A percentile compares a stretch with the other conserved stretches of the same genome.
Conservation (phyloP, 2,113 vertebrate species). For the Pseudopipra pipra region DNA sequence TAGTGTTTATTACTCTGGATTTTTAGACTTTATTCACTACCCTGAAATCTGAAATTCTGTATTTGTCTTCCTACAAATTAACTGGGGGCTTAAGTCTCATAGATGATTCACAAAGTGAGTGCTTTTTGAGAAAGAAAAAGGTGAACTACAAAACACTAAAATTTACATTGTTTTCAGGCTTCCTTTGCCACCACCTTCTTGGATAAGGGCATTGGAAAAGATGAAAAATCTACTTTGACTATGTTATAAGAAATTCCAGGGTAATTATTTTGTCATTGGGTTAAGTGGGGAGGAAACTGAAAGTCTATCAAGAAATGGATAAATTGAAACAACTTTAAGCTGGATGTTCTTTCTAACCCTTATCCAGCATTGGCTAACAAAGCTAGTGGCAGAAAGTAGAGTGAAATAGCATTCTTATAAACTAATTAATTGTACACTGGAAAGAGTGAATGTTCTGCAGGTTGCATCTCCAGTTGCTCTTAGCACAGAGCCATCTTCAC, state of each 20-base stretch:
- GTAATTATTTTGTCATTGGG: background rate
- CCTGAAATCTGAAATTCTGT: background rate
- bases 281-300: background rate
- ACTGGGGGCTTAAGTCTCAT: fast-evolving
- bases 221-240: constrained; percentile 5
- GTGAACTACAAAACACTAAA: background rate
- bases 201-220: background rate
- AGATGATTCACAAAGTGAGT: background rate
- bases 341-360: background rate
- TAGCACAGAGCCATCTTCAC: background rate
- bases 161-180: background rate
- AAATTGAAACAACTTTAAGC: background rate
- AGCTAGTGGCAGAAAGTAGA: background rate
- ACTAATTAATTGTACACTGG: background rate
- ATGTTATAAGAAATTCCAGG: background rate
- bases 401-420: background rate
- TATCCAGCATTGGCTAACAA: background rate
- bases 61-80: background rate
- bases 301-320: background rate
- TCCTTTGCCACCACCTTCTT: background rate
- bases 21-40: background rate
- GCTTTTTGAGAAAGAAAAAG: background rate
- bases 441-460: background rate
- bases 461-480: background rate
- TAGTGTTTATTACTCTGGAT: background rate